Evolutionary conservation across 2,888 invertebrate genomes (phyloP), one percentile per base, ranked within the genome.

Genomic region (Sisyra terminalis): DNA sequence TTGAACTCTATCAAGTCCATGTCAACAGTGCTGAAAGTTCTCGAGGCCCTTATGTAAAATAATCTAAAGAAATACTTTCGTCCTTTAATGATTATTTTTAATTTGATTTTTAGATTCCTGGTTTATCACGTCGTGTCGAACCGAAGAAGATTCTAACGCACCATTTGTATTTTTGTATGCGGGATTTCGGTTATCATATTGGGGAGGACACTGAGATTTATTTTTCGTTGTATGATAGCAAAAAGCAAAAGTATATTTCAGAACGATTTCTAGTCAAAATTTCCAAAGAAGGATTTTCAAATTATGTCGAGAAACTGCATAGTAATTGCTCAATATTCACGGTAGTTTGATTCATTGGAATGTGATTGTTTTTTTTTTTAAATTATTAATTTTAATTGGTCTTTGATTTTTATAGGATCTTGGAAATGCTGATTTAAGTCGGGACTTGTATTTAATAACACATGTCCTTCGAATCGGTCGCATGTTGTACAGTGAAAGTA

Each of bases 291-390:
- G 90, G 89, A 10, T 86, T 88, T 63, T 84, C 88, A 11, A 85
- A 85, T 61, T 86, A 89, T 59, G 77, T 87, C 47, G 88, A 89
- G 54, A 81, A 87, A 55, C 63, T 88, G 51, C 82, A 87, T 58
- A 84, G 83, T 54, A 87, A 87, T 59, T 87, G 87, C 58, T 88
- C 88, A 15, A 75, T 92, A 45, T 92, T 92, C 60, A 87, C 88
- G 43, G 62, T 62, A 57, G 58, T 53, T 49, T 14, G 16, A 7
- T 40, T n/a, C 24, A 37, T 35, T 32, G 15, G 16, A 38, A 46
- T 43, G 24, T 34, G 38, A 14, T 39, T 18, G 18, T n/a, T 31
- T 30, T 16, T 39, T 29, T n/a, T n/a, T n/a, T n/a, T n/a, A n/a
- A n/a, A n/a, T n/a, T n/a, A n/a, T n/a, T n/a, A n/a, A 11, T 4